Percentiles rank a stretch among this genome's conserved stretches.
phyloP scores from a whole-genome alignment of 2,113 vertebrate genomes.

The Equus przewalskii region DNA sequence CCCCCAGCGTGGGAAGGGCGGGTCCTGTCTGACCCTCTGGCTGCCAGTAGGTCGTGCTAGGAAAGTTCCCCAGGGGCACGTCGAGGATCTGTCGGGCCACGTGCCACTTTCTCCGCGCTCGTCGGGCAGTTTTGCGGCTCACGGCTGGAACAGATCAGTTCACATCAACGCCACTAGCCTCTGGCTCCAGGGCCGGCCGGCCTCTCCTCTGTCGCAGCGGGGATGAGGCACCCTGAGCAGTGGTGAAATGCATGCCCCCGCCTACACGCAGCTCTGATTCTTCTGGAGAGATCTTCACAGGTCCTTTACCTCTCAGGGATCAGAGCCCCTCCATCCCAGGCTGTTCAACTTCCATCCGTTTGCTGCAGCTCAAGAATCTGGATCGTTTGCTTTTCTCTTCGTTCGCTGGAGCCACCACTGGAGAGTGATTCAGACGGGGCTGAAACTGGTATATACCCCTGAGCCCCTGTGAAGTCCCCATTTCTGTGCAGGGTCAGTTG shows the following conservation, averaged over 20 bases:
- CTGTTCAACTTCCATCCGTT: background rate
- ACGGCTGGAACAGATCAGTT: background rate
- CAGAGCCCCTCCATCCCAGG: background rate
- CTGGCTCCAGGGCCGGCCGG: background rate
- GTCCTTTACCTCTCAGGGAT: background rate
- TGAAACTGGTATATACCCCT: background rate
- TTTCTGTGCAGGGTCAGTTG: background rate
- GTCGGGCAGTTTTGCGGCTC: background rate
- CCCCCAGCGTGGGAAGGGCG: slow-evolving; percentile 39
- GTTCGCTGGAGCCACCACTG: background rate
- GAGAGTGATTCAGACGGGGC: background rate
- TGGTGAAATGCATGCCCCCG: background rate
- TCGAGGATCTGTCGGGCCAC: background rate
- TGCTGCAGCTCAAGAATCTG: background rate
- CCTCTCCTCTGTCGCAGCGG: background rate
- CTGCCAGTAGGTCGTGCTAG: slow-evolving; percentile 27
- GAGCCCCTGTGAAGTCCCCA: background rate
- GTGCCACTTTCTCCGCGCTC: background rate
- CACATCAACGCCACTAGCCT: background rate
- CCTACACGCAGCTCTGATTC: background rate
- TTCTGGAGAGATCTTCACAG: background rate
- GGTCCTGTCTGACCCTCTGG: slow-evolving; percentile 58
- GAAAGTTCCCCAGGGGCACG: background rate
- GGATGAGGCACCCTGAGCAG: background rate
- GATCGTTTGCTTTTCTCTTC: background rate